A percentile compares a stretch with the other conserved stretches of the same genome.
phyloP scores from a whole-genome alignment of 2,797 vertebrate genomes.

The Mionectes olivaceus region DNA sequence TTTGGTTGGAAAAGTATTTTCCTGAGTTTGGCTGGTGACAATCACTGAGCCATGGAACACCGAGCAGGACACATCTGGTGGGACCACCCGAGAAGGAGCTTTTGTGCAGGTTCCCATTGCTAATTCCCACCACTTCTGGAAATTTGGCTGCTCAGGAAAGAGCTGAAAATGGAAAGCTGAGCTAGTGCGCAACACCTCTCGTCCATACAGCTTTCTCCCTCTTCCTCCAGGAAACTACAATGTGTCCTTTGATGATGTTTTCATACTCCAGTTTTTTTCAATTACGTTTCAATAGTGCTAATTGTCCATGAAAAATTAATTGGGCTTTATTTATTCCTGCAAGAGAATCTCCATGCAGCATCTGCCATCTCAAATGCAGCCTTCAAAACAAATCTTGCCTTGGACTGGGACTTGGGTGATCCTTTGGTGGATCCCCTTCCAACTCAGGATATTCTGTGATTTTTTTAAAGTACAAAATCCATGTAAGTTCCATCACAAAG shows the following conservation, averaged over 20 bases:
- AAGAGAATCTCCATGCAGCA: neutral
- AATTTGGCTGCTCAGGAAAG: neutral
- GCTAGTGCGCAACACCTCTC: neutral
- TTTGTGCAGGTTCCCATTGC: neutral
- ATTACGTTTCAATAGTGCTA: neutral
- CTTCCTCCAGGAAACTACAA: neutral
- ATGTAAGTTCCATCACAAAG: accelerated
- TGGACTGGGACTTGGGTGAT: neutral
- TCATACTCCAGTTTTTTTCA: neutral
- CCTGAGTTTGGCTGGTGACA: neutral
- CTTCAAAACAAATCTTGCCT: neutral
- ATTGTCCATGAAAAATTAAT: neutral
- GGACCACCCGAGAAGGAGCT: constrained; percentile 38
- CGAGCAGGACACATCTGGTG: neutral
- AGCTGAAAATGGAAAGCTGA: neutral
- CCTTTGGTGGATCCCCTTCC: neutral
- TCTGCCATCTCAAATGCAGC: neutral
- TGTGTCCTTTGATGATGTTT: neutral
- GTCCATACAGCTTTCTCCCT: neutral
- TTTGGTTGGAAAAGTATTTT: constrained; percentile 36
- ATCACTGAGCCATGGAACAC: neutral
- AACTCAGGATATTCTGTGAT: neutral
- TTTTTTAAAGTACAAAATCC: neutral
- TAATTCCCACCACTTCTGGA: neutral
- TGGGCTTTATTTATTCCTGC: neutral